Evolutionary conservation across 2,797 vertebrate genomes (phyloP), one percentile per base, ranked within the genome.

Genomic region (Falco novaeseelandiae): DNA sequence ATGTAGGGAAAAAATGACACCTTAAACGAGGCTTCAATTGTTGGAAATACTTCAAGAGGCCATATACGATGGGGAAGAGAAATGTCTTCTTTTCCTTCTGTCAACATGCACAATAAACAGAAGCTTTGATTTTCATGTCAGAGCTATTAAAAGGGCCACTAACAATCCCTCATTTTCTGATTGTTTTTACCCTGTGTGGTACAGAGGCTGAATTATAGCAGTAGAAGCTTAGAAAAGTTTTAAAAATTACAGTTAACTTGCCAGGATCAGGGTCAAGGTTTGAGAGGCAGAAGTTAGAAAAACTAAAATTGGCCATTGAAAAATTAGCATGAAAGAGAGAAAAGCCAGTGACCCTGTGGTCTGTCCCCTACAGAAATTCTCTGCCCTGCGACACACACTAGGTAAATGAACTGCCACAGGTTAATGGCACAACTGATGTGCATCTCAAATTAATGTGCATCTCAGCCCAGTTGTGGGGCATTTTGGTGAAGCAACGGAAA

Each of bases 381-480:
- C 74, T 59, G 52, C 15, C 63, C 62, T 59, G 76, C 16, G 48
- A 61, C 21, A 42, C 3, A 27, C 52, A 29, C 4, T 36, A 57
- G 36, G 58, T 57, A 55, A 63, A 44, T 5, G 23, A 85, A 29
- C 14, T 44, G 38, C n/a, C 4, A 11, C 0, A 4, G 54, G 27
- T 27, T 57, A 77, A 73, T 6, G 38, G 32, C 29, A 87, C n/a
- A 62, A 54, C 19, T 27, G 32, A 22, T 0, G 15, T 34, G 54
- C 54, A 51, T 16, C 73, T 46, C 44, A 32, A 81, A 63, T 49
- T 26, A 38, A 71, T 0, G 15, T 5, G 49, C 40, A 46, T 7
- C 54, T 55, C 58, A 18, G 38, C 48, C 27, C 36, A 42, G 21
- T 12, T 0, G 0, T 2, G 12, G 32, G 69, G 57, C 44, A 49